Percentiles rank a stretch among this genome's conserved stretches.
Evolutionary conservation across 1,140 invertebrate genomes (phyloP).

Genomic region (Bombus pyrosoma): DNA sequence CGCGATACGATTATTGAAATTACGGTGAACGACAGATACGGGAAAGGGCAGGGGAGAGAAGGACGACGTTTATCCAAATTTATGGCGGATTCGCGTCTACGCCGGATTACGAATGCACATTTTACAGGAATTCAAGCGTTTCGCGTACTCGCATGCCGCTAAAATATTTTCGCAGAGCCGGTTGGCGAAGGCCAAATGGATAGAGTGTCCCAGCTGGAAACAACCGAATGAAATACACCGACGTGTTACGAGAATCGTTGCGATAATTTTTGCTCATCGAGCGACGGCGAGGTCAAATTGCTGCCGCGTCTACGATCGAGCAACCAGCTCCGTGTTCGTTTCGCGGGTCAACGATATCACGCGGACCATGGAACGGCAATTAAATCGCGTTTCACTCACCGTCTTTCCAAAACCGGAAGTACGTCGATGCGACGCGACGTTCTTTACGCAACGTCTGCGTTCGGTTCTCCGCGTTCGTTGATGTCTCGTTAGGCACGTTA

Average conservation of each 20-base stretch:
- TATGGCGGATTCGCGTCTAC: slow-evolving; percentile 46
- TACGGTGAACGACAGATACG: slow-evolving; percentile 27
- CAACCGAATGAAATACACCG: slow-evolving; percentile 20
- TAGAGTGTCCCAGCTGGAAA: background rate
- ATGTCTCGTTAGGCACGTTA: background rate
- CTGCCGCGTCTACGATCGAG: background rate
- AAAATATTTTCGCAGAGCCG: slow-evolving; percentile 19
- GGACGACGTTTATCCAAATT: slow-evolving; percentile 52
- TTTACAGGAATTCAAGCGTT: slow-evolving; percentile 47
- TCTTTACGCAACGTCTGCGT: background rate
- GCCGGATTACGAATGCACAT: slow-evolving; percentile 46
- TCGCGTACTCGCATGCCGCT: background rate
- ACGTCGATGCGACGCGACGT: background rate
- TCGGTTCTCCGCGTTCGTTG: background rate
- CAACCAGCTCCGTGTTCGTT: background rate
- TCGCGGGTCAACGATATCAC: background rate
- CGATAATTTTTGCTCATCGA: slow-evolving; percentile 48
- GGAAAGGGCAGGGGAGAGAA: background rate
- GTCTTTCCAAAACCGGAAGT: background rate
- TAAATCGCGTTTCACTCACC: slow-evolving; percentile 1
- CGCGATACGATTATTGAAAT: slow-evolving; percentile 48
- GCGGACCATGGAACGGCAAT: slow-evolving; percentile 12
- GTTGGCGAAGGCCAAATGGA: background rate
- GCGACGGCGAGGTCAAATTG: background rate
- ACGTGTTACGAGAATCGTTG: slow-evolving; percentile 29